These are phyloP conservation scores for Cheilosia variabilis DNA, from an alignment of 2,888 invertebrate species.

Conservation along the genomic window DNA sequence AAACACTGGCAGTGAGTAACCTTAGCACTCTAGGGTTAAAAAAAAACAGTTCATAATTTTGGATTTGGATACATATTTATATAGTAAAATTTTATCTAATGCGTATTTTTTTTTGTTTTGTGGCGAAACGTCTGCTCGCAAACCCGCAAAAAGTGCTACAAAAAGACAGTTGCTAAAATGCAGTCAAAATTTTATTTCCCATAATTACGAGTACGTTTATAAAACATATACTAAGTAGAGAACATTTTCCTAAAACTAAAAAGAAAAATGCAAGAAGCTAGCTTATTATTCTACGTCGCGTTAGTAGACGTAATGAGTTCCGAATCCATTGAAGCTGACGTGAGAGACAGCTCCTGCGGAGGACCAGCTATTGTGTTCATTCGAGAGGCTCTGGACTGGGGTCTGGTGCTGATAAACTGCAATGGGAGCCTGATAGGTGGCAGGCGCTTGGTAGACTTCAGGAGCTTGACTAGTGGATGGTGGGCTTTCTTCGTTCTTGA, in stretches of 20 bases:
- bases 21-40: too few relatives aligned
- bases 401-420: constrained; percentile 27
- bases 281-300: constrained; percentile 1
- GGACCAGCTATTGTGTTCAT: constrained; percentile 78
- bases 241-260: constrained; percentile 46
- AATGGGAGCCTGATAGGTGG: constrained; percentile 29
- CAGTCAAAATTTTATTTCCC: constrained; percentile 10
- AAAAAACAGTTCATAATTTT: too few relatives aligned
- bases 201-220: background rate
- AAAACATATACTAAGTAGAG: background rate
- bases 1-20: too few relatives aligned
- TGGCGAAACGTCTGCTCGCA: too few relatives aligned
- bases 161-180: background rate
- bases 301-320: constrained; percentile 88
- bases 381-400: constrained; percentile 29
- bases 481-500: constrained; percentile 5
- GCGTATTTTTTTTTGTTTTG: too few relatives aligned
- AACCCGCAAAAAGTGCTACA: too few relatives aligned
- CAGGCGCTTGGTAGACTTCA: constrained; percentile 16
- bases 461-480: background rate
- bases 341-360: constrained; percentile 87
- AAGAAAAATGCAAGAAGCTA: constrained; percentile 18
- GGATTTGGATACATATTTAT: too few relatives aligned
- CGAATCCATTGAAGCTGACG: constrained; percentile 87
- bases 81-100: too few relatives aligned